These are phyloP conservation scores for Ditylenchus dipsaci DNA, from an alignment of 1,140 invertebrate species.

Conservation along the genomic window DNA sequence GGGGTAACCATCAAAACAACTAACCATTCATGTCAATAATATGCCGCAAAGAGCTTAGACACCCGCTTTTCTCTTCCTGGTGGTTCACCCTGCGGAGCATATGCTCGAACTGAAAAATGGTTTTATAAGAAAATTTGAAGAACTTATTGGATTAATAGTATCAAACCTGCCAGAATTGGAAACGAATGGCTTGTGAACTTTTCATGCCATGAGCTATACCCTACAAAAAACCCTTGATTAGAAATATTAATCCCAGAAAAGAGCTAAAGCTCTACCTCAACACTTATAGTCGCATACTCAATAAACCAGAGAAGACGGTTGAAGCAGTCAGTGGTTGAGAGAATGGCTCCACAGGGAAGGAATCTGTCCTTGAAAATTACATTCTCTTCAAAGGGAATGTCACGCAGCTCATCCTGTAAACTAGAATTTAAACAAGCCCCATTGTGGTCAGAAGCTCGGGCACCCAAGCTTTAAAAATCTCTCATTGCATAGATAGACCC, in stretches of 20 bases:
- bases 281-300: constrained; percentile 53
- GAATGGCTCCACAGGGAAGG: constrained; percentile 51
- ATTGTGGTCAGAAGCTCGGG: neutral
- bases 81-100: constrained; percentile 55
- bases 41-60: constrained; percentile 49
- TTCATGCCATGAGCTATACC: constrained; percentile 50
- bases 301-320: constrained; percentile 57
- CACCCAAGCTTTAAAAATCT: too few relatives aligned
- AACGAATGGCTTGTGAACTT: constrained; percentile 51
- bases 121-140: too few relatives aligned
- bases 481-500: too few relatives aligned
- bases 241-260: constrained; percentile 7
- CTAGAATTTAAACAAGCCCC: neutral
- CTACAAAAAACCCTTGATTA: constrained; percentile 30
- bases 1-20: too few relatives aligned
- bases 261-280: constrained; percentile 45
- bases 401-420: constrained; percentile 47
- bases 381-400: constrained; percentile 55
- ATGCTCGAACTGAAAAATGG: constrained; percentile 50
- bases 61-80: constrained; percentile 51
- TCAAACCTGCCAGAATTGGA: constrained; percentile 50
- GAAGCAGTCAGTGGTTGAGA: constrained; percentile 37
- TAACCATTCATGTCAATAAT: constrained; percentile 52
- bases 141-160: too few relatives aligned
- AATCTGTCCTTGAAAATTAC: constrained; percentile 49